These are phyloP conservation scores for Anser cygnoides DNA, from an alignment of 2,113 vertebrate species.

Conservation along the genomic window DNA sequence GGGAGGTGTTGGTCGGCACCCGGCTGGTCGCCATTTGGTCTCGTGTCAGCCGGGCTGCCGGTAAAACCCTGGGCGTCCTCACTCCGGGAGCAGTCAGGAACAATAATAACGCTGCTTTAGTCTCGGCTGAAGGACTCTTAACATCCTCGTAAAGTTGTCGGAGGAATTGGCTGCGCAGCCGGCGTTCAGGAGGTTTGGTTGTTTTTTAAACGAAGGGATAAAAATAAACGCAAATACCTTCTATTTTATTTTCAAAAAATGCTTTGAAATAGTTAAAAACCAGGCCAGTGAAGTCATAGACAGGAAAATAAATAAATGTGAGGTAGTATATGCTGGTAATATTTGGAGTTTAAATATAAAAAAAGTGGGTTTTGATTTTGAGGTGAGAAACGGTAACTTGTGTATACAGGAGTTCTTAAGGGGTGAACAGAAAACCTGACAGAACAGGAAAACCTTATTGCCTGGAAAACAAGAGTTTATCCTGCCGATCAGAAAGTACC, in stretches of 20 bases:
- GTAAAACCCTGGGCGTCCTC: neutral
- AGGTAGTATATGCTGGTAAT: neutral
- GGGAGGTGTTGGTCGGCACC: too few relatives aligned
- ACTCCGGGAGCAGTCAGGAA: neutral
- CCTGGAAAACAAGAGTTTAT: neutral
- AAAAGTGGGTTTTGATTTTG: neutral
- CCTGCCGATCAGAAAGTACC: neutral
- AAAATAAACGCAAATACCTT: fast-evolving
- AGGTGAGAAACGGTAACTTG: too few relatives aligned
- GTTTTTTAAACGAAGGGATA: neutral
- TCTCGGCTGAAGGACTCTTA: neutral
- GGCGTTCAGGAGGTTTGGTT: neutral
- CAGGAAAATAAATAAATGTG: neutral
- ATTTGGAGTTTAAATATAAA: neutral
- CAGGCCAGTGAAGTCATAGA: neutral
- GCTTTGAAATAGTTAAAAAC: neutral
- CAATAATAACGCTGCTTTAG: neutral
- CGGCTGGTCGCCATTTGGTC: fast-evolving
- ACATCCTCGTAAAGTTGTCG: neutral
- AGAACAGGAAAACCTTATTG: neutral
- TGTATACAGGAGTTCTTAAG: neutral
- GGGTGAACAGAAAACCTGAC: neutral
- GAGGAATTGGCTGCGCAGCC: neutral
- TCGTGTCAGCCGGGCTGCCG: neutral
- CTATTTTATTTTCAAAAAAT: fast-evolving